Base-by-base conservation (phyloP, 2,113 vertebrate genomes). In the Corythoichthys intestinalis region DNA sequence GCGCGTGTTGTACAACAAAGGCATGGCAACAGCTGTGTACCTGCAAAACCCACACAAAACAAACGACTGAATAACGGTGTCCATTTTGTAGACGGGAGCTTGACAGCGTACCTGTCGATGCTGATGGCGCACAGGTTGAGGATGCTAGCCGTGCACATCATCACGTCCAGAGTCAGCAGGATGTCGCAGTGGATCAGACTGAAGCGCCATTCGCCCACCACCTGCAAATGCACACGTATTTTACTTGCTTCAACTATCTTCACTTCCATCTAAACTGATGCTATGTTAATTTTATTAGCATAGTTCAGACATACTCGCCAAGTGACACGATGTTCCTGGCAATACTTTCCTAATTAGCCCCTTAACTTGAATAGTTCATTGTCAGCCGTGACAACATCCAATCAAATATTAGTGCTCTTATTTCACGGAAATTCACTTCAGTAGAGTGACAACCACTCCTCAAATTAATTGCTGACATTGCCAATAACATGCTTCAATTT, bases 61-160 rank as follows among this genome's bases (percentile, higher is more conserved):
- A 50, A 0, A 61, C 4, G 14, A 50, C 48, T 50, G 14, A 50
- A 4, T 50, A 10, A 13, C 48, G 2, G 10, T 4, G 20, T 34
- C 20, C 10, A 11, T 11, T 34, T 10, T 34, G 37, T 2, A 41
- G 35, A 35, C 60, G 3, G 10, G 4, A 61, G 35, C 13, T 28
- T 5, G n/a, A 50, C 6, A 35, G 17, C 46, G 67, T 69, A 92
- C 91, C 91, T 90, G 88, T 92, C 91, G 47, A 92, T 92, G 88
- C 91, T 92, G 89, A 92, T 92, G 73, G 91, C 92, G 1, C 92
- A 93, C 53, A 93, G 87, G 84, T 93, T 93, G 78, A 93, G 91
- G 83, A 93, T 93, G 61, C 92, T 93, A 81, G 92, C 92, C 0
- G 92, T 92, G 83, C 92, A 93, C 91, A 93, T 91, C 92, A 93